These are phyloP conservation scores for Hucho hucho DNA, from an alignment of 2,113 vertebrate genomes.

Conservation along the genomic window DNA sequence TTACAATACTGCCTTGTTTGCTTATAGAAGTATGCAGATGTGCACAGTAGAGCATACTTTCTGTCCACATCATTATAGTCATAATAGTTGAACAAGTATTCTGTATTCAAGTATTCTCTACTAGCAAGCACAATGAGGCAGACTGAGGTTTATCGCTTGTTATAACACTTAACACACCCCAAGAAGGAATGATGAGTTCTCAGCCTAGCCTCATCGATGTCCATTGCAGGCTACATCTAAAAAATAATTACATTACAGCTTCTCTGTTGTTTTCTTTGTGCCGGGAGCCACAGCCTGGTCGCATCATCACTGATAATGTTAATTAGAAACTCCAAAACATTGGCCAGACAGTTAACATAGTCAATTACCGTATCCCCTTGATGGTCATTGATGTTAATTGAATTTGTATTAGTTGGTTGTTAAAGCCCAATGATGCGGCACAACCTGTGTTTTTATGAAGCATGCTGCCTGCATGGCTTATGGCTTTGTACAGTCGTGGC, in stretches of 20 bases:
- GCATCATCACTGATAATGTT: not conserved
- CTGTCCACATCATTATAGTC: too few species aligned
- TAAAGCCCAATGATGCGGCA: not conserved
- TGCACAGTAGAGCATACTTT: too few species aligned
- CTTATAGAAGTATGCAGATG: too few species aligned
- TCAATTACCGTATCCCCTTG: constrained; percentile 1
- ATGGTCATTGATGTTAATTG: constrained; percentile 1
- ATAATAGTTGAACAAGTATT: too few species aligned
- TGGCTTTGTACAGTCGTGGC: too few species aligned
- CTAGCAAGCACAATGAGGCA: not conserved
- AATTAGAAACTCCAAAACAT: not conserved
- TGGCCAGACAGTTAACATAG: not conserved
- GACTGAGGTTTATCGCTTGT: not conserved
- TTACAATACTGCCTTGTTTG: too few species aligned
- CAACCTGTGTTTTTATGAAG: not conserved
- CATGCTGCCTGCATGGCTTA: not conserved
- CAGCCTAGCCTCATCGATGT: not conserved
- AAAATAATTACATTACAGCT: not conserved
- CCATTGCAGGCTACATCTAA: not conserved
- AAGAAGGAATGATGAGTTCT: not conserved
- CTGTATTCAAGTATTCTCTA: too few species aligned
- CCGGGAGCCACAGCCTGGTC: not conserved
- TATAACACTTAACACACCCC: not conserved
- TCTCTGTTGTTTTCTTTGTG: constrained; percentile 7
- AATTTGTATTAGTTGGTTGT: not conserved